phyloP scores from a whole-genome alignment of 2,797 vertebrate species.

The Petrocephalus sullivani region DNA sequence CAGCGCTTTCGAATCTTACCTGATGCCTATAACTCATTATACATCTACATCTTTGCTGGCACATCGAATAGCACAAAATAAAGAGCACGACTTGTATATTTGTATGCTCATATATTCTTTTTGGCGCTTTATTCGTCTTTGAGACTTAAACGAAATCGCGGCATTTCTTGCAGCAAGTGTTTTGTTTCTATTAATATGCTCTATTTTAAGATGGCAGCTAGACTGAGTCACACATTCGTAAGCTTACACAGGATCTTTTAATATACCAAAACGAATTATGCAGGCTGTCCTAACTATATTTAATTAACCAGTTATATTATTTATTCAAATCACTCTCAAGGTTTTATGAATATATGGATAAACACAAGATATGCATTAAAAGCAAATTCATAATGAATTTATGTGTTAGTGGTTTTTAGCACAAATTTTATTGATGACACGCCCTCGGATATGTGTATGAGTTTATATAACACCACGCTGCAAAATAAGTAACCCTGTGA shows the following conservation, averaged over 20 bases:
- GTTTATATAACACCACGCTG: not conserved
- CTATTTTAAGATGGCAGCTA: not conserved
- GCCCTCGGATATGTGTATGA: not conserved
- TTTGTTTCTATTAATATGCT: not conserved
- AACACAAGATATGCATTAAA: not conserved
- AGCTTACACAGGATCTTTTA: not conserved
- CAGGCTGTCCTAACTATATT: not conserved
- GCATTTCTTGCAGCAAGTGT: not conserved
- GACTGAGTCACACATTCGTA: not conserved
- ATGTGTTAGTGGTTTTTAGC: no score
- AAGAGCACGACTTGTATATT: not conserved
- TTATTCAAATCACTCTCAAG: not conserved
- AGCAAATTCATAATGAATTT: not conserved
- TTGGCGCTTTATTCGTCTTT: not conserved
- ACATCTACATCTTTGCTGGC: not conserved
- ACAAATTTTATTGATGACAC: constrained; percentile 4
- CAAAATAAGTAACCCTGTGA: not conserved
- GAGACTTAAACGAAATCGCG: not conserved
- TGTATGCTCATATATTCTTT: not conserved
- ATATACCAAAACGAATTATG: not conserved
- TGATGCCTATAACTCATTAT: not conserved
- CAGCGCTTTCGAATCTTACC: not conserved
- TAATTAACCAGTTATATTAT: not conserved
- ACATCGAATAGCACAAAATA: not conserved
- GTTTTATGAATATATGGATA: not conserved